Evolutionary conservation across 2,888 invertebrate genomes (phyloP), one percentile per base, ranked within the genome.

Genomic region (Panzeria rudis): DNA sequence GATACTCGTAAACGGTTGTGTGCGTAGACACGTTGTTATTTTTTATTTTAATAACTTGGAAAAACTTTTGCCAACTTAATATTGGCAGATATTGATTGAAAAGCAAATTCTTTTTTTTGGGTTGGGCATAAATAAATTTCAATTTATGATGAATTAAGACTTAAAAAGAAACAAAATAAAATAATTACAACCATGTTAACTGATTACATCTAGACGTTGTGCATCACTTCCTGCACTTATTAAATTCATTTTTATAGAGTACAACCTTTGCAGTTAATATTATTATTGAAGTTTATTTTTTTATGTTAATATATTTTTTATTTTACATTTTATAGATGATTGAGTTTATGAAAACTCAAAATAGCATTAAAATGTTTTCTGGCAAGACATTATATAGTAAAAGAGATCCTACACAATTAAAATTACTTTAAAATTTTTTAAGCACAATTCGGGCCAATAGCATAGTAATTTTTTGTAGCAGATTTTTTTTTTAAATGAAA

Each of bases 111-210:
- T 8, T 25, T 64, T 59, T 81, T 75, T 64, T 77, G 84, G 84
- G 84, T 68, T 84, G 77, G 84, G 77, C 81, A 23, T 23, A 77
- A 84, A 50, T 77, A 72, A 77, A 61, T 84, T 81, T 81, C 84
- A 84, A 84, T 84, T 84, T 84, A 81, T 77, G 52, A 5, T 35
- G 52, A 52, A 64, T 72, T 71, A 75, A 71, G 52, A 13, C 20
- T n/a, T 38, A 66, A 72, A 76, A 32, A 66, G 52, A 61, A 29
- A 61, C 35, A 38, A 23, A 64, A 66, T 66, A 76, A 76, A 77
- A 66, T 66, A 76, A 76, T 76, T 66, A 76, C 13, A 38, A 2
- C 15, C 47, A 68, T 68, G 64, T 77, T 84, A 80, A 76, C 71
- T 52, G 80, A 84, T 84, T 77, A 68, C 17, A 77, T 81, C 80